Evolutionary conservation across 2,888 invertebrate genomes (phyloP).

Genomic region (Limnephilus lunatus): DNA sequence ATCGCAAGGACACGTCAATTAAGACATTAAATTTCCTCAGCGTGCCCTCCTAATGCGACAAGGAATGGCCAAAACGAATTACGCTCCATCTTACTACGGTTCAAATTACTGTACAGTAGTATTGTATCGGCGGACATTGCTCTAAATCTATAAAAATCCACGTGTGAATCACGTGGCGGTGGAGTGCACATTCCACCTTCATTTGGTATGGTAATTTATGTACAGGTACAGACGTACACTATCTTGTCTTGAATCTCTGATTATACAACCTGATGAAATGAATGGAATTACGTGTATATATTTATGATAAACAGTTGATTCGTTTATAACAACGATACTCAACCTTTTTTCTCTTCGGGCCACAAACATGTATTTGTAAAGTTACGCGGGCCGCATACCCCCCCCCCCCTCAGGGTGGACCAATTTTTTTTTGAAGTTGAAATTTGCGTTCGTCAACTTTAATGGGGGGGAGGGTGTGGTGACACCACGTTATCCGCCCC

Average conservation of each 20-base stretch:
- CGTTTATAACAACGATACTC: too few relatives aligned
- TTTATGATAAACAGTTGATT: background rate
- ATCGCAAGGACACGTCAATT: background rate
- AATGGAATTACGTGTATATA: background rate
- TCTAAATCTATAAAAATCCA: background rate
- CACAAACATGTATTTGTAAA: too few relatives aligned
- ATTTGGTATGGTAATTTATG: background rate
- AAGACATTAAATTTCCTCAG: background rate
- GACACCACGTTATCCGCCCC: too few relatives aligned
- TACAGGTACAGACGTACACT: background rate
- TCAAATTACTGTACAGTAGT: background rate
- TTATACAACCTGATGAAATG: background rate
- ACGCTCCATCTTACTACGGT: background rate
- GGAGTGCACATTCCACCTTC: background rate
- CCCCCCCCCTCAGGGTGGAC: too few relatives aligned
- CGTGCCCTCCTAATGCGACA: background rate
- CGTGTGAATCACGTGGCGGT: slow-evolving; percentile 11
- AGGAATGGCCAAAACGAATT: background rate
- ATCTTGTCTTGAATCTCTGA: background rate
- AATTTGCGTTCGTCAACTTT: too few relatives aligned
- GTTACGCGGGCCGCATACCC: too few relatives aligned
- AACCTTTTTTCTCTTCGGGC: too few relatives aligned
- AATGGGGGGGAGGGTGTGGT: too few relatives aligned
- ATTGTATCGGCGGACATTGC: background rate
- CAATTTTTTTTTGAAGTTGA: too few relatives aligned